phyloP scores from a whole-genome alignment of 2,797 vertebrate species.

The Notamacropus eugenii region DNA sequence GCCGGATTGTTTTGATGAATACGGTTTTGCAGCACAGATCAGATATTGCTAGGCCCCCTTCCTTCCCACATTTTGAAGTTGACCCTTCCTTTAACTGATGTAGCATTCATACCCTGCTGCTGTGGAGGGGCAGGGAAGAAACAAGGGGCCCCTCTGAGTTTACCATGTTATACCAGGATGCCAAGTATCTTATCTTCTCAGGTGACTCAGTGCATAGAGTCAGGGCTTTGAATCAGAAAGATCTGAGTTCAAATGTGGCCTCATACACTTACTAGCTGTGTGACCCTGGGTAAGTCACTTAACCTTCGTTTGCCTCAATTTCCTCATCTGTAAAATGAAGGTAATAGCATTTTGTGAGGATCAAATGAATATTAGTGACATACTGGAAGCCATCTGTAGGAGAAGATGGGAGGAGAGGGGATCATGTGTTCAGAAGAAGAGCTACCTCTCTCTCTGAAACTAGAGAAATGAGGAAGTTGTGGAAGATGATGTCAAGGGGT shows the following conservation, averaged over 20 bases:
- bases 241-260: background rate
- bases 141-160: background rate
- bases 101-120: background rate
- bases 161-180: background rate
- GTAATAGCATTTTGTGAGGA: background rate
- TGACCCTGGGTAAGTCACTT: too few species aligned
- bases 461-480: background rate
- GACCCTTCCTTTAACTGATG: background rate
- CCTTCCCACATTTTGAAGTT: background rate
- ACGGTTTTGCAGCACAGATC: background rate
- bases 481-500: background rate
- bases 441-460: background rate
- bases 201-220: too few species aligned
- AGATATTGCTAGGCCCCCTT: background rate
- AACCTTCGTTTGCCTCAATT: background rate
- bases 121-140: background rate
- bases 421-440: background rate
- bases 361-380: background rate
- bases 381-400: background rate
- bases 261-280: background rate
- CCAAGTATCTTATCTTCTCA: too few species aligned
- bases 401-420: background rate
- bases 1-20: background rate
- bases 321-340: background rate
- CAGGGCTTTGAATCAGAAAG: background rate